Base-by-base conservation (phyloP, 2,888 invertebrate genomes). In the Tholera decimalis region DNA sequence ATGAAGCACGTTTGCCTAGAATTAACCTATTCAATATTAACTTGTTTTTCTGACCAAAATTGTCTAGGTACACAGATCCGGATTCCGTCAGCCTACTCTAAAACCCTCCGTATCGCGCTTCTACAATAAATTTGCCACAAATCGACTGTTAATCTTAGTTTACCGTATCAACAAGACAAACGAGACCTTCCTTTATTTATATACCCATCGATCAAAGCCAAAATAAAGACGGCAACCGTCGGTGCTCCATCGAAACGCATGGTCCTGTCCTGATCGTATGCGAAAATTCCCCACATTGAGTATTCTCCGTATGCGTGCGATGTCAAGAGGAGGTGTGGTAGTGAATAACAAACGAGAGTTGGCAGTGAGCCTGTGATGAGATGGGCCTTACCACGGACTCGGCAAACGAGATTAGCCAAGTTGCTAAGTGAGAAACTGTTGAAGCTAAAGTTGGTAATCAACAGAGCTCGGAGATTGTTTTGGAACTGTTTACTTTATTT, bases 201-300 rank as follows among this genome's bases (percentile, higher is more conserved):
- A 47, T 68, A 50, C 50, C 59, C 73, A 77, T 81, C 70, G 67
- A 76, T 77, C 77, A 79, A 70, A 67, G 73, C 69, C 77, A 79
- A 82, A 82, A 82, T 82, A 76, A 81, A 82, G 79, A 74, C 81
- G 64, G 72, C 60, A 69, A 69, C 70, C 69, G 64, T 82, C 79
- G 80, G 71, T 79, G 69, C 64, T 71, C 60, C 66, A 60, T 61
- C 66, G 50, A 66, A 66, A 67, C 64, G 73, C 66, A 67, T 74
- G 74, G 65, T 57, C 66, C 71, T 78, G 82, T 60, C 66, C 76
- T 78, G 82, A 79, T 67, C 68, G 89, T 87, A 89, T 88, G 89
- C 87, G 87, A 91, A 89, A 93, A 95, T 93, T 94, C 93, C 93
- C 91, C 91, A 86, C 93, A 93, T 93, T 91, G 89, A 85, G 92